Evolutionary conservation across 2,113 vertebrate species (phyloP), one percentile per base, ranked within the genome.

Genomic region (Dolichotis patagonum): DNA sequence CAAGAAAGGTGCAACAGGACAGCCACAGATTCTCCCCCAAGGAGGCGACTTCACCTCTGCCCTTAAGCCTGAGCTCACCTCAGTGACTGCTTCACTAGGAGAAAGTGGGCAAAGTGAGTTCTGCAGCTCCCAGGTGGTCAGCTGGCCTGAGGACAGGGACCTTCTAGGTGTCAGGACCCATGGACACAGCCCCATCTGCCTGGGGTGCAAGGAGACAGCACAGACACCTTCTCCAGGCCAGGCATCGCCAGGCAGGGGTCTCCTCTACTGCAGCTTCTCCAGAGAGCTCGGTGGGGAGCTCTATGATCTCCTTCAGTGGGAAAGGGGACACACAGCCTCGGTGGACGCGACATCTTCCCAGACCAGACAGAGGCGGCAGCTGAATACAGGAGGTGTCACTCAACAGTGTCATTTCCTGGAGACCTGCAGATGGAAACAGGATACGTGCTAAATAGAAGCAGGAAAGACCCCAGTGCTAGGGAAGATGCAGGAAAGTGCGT

Each of bases 311-410:
- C 69, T 5, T 9, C 3, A 17, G 35, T 8, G 0, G 12, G n/a
- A 56, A 26, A 49, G 56, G n/a, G 17, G 62, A 9, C 63, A 26
- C 6, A 3, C 7, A 26, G 16, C 28, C 24, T 63, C 60, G 5
- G 0, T 0, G 2, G 12, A 17, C 0, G 3, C 28, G 28, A 3
- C 12, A 1, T 8, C 1, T 67, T 67, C 49, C n/a, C 49, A 67
- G 32, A 28, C 43, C 30, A 17, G 26, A 5, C 71, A 43, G 20
- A 14, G 69, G 38, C 13, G 10, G 38, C 17, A 73, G 9, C 38
- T 41, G 69, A 10, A 41, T 22, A 2, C 41, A 5, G 38, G 38
- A 0, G 43, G n/a, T 82, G 26, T 5, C 20, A 28, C n/a, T 43
- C 16, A 4, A 41, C 41, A 3, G 65, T 7, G 7, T 4, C 26